Evolutionary conservation across 2,888 invertebrate genomes (phyloP).

Genomic region (Machimus atricapillus): DNA sequence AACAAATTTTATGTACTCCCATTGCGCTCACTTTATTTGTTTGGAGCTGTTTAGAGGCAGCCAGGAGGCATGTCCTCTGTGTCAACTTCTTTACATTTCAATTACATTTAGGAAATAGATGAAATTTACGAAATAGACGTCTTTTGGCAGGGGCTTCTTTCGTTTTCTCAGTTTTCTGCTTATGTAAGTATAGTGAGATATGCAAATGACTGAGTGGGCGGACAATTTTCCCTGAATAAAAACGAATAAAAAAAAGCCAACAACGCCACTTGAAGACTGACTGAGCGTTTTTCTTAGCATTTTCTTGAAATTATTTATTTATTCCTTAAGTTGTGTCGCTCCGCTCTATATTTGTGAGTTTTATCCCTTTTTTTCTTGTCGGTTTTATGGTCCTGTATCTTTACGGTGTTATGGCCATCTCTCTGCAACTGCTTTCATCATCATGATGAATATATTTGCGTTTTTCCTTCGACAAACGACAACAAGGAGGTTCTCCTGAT

Average conservation of each 20-base stretch:
- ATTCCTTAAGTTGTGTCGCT: conserved; percentile 23
- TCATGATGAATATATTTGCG: conserved; percentile 37
- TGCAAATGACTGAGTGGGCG: conserved; percentile 20
- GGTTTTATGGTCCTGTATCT: neutral
- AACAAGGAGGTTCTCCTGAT: neutral
- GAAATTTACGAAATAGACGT: neutral
- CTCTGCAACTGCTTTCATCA: conserved; percentile 29
- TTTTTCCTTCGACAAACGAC: neutral
- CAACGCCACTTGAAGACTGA: neutral
- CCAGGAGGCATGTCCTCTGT: neutral
- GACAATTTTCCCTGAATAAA: neutral
- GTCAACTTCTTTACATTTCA: conserved; percentile 28
- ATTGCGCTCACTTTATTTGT: conserved; percentile 11
- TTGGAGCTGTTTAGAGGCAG: neutral
- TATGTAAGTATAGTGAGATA: conserved; percentile 16
- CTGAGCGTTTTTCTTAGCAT: neutral
- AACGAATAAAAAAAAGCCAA: neutral
- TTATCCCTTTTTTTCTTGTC: conserved; percentile 12
- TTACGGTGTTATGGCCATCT: conserved; percentile 5
- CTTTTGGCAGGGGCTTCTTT: neutral
- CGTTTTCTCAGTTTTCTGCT: neutral
- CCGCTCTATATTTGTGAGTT: neutral
- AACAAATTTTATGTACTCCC: conserved; percentile 30
- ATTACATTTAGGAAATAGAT: conserved; percentile 29
- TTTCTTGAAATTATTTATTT: conserved; percentile 28